Conservation (phyloP, 37 sponge, comb jelly and placozoan genomes). For the Petrosia ficiformis region DNA sequence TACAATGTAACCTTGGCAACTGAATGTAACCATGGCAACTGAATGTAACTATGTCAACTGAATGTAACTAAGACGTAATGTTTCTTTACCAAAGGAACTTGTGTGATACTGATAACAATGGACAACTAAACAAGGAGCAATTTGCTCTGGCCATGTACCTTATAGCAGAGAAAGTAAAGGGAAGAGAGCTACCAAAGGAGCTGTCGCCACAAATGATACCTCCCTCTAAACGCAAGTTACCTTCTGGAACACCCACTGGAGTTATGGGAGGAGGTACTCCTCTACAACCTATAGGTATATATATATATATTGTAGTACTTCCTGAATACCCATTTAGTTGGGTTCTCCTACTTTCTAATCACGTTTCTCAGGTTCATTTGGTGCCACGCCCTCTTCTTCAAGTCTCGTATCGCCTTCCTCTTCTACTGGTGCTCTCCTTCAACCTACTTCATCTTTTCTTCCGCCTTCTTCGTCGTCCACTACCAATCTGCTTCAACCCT, state of each 20-base stretch:
- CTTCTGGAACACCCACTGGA: background rate
- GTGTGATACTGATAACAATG: slow-evolving; percentile 70
- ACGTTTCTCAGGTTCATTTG: too few relatives aligned
- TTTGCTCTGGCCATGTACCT: slow-evolving; percentile 90
- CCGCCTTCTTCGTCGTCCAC: background rate
- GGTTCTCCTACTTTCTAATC: too few relatives aligned
- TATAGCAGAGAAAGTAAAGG: slow-evolving; percentile 72
- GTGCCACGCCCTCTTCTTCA: background rate
- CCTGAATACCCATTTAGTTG: too few relatives aligned
- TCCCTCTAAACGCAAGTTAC: slow-evolving; percentile 52
- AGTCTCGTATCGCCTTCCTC: background rate
- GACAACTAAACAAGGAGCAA: slow-evolving; percentile 78
- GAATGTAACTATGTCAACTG: too few relatives aligned
- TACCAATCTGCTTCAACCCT: background rate
- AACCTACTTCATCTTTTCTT: background rate
- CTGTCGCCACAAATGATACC: slow-evolving; percentile 76
- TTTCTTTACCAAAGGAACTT: slow-evolving; percentile 59
- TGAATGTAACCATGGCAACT: too few relatives aligned
- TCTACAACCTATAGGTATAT: background rate
- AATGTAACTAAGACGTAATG: too few relatives aligned
- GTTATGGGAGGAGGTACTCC: background rate
- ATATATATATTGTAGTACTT: too few relatives aligned
- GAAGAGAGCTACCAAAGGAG: slow-evolving; percentile 54
- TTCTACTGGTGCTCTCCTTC: background rate
- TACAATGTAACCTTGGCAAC: too few relatives aligned